Percentiles rank a stretch among this genome's conserved stretches.
phyloP scores from a whole-genome alignment of 2,113 vertebrate species.

The Eptatretus burgeri region DNA sequence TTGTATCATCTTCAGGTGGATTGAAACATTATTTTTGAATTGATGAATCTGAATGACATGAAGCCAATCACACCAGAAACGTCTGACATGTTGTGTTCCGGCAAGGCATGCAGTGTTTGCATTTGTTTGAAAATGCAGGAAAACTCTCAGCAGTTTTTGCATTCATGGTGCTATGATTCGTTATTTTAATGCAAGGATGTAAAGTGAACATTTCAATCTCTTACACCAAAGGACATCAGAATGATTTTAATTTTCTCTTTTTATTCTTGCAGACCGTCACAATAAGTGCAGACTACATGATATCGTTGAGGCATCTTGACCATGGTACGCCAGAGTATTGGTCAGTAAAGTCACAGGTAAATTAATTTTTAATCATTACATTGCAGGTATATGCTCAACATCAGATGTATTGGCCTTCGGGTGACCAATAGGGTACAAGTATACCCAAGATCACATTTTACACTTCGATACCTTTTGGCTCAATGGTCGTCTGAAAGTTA shows the following conservation, averaged over 20 bases:
- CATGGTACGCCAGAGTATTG: neutral
- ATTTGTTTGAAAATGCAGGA: too few relatives aligned
- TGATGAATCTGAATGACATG: too few relatives aligned
- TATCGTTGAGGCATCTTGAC: neutral
- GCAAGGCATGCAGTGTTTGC: too few relatives aligned
- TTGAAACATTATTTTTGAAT: too few relatives aligned
- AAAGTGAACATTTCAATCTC: too few relatives aligned
- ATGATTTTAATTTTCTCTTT: neutral
- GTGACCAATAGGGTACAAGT: neutral
- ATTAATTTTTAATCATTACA: neutral
- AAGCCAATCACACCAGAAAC: too few relatives aligned
- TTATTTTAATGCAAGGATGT: too few relatives aligned
- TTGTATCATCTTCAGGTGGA: too few relatives aligned
- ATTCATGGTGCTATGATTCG: too few relatives aligned
- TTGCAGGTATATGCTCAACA: neutral
- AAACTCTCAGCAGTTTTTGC: too few relatives aligned
- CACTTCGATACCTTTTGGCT: neutral
- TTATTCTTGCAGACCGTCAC: neutral
- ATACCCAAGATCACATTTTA: neutral
- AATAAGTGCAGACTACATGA: constrained; percentile 5
- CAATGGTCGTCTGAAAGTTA: neutral
- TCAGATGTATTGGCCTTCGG: neutral
- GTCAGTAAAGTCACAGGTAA: neutral
- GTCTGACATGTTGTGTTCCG: too few relatives aligned
- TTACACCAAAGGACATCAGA: too few relatives aligned